Evolutionary conservation across 2,888 invertebrate genomes (phyloP).

Genomic region (Agrotis segetum): DNA sequence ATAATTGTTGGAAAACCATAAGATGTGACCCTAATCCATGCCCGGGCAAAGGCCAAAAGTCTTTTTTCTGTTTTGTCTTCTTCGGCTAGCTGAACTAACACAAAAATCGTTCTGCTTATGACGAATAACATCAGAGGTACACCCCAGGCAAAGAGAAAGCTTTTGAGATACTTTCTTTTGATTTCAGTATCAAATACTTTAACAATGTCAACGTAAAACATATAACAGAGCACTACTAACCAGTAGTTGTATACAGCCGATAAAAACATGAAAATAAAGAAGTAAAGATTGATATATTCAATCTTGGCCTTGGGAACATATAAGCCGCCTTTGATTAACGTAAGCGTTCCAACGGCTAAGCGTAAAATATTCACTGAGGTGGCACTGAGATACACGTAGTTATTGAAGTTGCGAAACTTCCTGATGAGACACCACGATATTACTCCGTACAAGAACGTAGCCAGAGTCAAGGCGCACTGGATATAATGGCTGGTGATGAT

Average conservation of each 20-base stretch:
- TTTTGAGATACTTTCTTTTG: constrained; percentile 7
- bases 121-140: constrained; percentile 12
- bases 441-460: constrained; percentile 20
- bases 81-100: background rate
- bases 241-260: constrained; percentile 27
- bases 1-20: constrained; percentile 7
- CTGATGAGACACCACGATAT: constrained; percentile 16
- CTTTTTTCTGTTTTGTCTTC: background rate
- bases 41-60: background rate
- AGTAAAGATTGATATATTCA: background rate
- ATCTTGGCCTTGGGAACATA: too few species aligned
- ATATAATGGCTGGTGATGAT: background rate
- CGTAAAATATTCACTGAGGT: constrained; percentile 28
- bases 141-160: constrained; percentile 29
- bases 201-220: constrained; percentile 40
- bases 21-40: background rate
- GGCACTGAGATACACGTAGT: constrained; percentile 35
- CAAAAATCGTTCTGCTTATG: constrained; percentile 4
- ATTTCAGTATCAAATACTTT: constrained; percentile 26
- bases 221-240: constrained; percentile 32
- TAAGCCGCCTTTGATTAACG: background rate
- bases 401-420: constrained; percentile 25
- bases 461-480: background rate
- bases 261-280: constrained; percentile 9
- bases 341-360: background rate